These are phyloP conservation scores for Heteropelma amictum DNA, from an alignment of 2,888 invertebrate genomes.

Conservation along the genomic window DNA sequence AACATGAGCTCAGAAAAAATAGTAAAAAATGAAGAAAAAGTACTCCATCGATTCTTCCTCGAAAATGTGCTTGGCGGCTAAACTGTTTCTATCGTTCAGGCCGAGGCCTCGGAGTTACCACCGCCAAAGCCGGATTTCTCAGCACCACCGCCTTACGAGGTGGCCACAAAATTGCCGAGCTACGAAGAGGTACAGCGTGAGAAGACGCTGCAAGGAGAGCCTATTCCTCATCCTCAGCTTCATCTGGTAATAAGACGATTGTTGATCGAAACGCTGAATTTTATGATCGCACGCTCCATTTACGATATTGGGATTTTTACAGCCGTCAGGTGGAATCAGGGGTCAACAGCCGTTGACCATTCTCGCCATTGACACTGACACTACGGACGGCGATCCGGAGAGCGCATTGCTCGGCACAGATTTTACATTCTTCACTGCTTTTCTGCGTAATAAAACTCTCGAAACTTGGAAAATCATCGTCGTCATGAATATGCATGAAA, in stretches of 20 bases:
- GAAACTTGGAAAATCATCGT: no score
- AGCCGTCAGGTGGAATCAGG: constrained; percentile 73
- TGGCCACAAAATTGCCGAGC: constrained; percentile 91
- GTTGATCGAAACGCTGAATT: no score
- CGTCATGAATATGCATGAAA: no score
- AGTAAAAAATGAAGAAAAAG: not conserved
- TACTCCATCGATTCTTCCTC: no score
- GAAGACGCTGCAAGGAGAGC: constrained; percentile 88
- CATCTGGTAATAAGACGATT: constrained; percentile 66
- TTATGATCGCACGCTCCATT: no score
- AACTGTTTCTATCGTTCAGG: constrained; percentile 8
- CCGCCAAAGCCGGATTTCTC: constrained; percentile 91
- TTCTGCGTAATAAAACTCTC: constrained; percentile 88
- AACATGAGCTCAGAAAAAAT: no score
- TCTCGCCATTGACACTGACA: constrained; percentile 87
- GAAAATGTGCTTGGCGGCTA: not conserved
- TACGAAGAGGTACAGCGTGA: constrained; percentile 95
- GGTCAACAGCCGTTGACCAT: constrained; percentile 83
- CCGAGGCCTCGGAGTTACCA: constrained; percentile 82
- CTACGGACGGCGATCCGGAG: constrained; percentile 86
- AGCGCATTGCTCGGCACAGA: constrained; percentile 93
- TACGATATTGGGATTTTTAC: no score
- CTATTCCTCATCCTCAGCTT: constrained; percentile 77
- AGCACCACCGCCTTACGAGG: constrained; percentile 93
- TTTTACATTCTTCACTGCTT: constrained; percentile 95